phyloP scores from a whole-genome alignment of 2,888 invertebrate species.

The Idaea aversata region DNA sequence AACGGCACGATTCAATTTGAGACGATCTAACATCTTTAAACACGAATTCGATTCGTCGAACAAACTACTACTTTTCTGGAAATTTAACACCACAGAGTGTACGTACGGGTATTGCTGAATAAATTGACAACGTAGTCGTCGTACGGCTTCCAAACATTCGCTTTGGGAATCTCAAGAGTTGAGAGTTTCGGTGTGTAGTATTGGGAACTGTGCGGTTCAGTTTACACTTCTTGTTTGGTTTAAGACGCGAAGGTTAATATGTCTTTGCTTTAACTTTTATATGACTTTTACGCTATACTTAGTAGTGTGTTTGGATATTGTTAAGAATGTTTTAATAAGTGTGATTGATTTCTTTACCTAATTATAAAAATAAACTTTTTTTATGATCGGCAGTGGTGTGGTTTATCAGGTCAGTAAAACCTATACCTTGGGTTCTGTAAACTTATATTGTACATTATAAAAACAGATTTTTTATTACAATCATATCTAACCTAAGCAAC shows the following conservation, averaged over 20 bases:
- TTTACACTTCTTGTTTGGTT: not conserved
- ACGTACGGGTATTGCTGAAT: not conserved
- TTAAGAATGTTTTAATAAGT: not conserved
- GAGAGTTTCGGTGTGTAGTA: not conserved
- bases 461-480: too few relatives aligned
- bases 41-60: not conserved
- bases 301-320: not conserved
- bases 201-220: not conserved
- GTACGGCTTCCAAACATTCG: not conserved
- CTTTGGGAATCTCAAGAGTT: slow-evolving; percentile 1
- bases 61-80: slow-evolving; percentile 1
- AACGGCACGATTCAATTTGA: not conserved
- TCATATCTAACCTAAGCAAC: too few relatives aligned
- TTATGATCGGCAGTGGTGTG: too few relatives aligned
- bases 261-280: not conserved
- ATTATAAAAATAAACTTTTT: not conserved
- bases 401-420: too few relatives aligned
- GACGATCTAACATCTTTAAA: not conserved
- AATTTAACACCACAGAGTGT: not conserved
- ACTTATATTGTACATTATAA: too few relatives aligned
- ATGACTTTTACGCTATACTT: not conserved
- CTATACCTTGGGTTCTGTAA: too few relatives aligned
- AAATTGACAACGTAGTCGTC: not conserved
- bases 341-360: not conserved
- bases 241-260: not conserved